Conservation (phyloP, 2,113 vertebrate species). For the Rhineura floridana region DNA sequence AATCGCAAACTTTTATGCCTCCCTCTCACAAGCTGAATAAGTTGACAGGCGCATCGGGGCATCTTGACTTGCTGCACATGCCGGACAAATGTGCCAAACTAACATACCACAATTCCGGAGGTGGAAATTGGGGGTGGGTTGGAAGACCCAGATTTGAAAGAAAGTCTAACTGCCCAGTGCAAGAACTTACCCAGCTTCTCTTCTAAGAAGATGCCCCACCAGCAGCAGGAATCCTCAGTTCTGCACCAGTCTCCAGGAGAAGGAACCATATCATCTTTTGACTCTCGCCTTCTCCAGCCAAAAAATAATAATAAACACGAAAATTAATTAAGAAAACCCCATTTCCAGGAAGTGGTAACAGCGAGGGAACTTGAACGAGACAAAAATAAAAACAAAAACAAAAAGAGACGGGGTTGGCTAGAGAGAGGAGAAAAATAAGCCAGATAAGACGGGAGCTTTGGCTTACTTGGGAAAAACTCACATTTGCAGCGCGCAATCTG, state of each 20-base stretch:
- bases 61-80: too few species aligned
- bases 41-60: background rate
- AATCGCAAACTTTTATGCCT: background rate
- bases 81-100: too few species aligned
- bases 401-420: background rate
- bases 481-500: slow-evolving; percentile 31
- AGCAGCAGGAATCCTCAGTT: slow-evolving; percentile 29
- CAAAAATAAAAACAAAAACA: too few species aligned
- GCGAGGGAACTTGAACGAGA: background rate
- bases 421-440: background rate
- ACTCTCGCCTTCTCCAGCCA: background rate
- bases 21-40: background rate
- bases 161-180: background rate
- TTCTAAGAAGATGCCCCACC: slow-evolving; percentile 12
- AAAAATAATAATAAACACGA: background rate
- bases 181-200: slow-evolving; percentile 51
- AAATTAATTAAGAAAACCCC: background rate
- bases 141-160: too few species aligned
- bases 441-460: background rate
- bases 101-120: too few species aligned
- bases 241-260: slow-evolving; percentile 47
- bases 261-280: slow-evolving; percentile 39
- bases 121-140: too few species aligned
- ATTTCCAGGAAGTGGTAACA: background rate
- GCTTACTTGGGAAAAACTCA: slow-evolving; percentile 57